Conservation (phyloP, 2,113 vertebrate species). For the Pygoscelis adeliae region DNA sequence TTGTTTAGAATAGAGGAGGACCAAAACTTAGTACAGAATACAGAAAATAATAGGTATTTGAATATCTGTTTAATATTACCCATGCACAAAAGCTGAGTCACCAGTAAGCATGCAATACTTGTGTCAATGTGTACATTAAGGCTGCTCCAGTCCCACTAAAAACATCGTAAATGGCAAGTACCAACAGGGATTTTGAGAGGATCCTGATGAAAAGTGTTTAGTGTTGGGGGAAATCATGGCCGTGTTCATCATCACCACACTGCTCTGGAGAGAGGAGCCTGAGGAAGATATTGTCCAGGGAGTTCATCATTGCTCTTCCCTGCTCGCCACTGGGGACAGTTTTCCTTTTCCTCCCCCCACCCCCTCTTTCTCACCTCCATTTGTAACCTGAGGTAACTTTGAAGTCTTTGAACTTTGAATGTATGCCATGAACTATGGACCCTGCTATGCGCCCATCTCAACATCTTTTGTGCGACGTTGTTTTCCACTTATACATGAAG, state of each 20-base stretch:
- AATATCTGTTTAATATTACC: background rate
- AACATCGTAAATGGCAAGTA: background rate
- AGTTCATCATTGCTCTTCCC: background rate
- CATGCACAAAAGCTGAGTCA: background rate
- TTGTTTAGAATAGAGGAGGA: background rate
- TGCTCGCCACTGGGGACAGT: background rate
- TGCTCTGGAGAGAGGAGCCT: background rate
- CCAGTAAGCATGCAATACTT: background rate
- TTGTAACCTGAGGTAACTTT: background rate
- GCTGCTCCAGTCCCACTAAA: background rate
- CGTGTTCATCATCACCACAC: fast-evolving
- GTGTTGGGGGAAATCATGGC: background rate
- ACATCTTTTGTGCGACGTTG: background rate
- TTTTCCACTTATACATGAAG: background rate
- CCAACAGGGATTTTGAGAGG: background rate
- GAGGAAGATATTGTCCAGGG: background rate
- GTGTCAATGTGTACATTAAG: background rate
- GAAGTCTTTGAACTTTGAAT: background rate
- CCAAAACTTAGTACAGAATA: background rate
- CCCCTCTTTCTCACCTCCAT: background rate
- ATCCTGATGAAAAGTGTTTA: background rate
- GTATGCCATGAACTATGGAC: background rate
- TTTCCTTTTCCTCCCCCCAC: background rate
- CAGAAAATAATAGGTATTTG: background rate
- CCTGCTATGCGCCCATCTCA: background rate